phyloP scores from a whole-genome alignment of 2,888 invertebrate genomes.

The Pristionchus entomophagus region DNA sequence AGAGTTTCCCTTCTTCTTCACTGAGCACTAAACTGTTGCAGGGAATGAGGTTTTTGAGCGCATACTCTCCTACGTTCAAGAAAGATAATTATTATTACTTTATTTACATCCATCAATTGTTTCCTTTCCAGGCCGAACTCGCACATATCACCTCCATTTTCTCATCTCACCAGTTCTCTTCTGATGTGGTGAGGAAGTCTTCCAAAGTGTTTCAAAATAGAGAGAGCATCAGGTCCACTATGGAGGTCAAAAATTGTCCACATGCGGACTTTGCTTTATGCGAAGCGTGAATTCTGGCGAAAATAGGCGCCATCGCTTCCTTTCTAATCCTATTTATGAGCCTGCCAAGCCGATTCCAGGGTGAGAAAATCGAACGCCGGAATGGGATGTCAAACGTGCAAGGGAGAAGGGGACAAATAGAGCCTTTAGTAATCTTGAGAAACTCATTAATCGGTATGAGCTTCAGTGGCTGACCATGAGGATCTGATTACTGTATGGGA shows the following conservation, averaged over 20 bases:
- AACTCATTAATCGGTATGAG: not conserved
- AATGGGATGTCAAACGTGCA: not conserved
- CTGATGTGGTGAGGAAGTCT: constrained; percentile 28
- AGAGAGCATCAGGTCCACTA: not conserved
- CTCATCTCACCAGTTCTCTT: constrained; percentile 47
- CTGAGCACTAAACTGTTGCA: not conserved
- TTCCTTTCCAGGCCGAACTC: constrained; percentile 45
- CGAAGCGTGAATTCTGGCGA: not conserved
- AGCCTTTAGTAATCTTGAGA: not conserved
- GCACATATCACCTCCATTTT: constrained; percentile 46
- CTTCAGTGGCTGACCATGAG: not conserved
- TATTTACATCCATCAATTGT: too few relatives aligned
- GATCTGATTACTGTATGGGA: not conserved
- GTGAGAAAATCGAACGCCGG: not conserved
- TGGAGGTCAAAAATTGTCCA: not conserved
- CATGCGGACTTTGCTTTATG: not conserved
- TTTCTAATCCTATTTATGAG: constrained; percentile 16
- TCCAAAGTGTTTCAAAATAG: not conserved
- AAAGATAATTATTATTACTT: too few relatives aligned
- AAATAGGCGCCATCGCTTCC: not conserved
- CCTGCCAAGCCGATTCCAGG: not conserved
- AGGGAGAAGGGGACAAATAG: not conserved
- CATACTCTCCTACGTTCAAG: too few relatives aligned
- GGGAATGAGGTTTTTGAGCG: not conserved
- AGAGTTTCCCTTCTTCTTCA: too few relatives aligned